Conservation (phyloP, 1,140 invertebrate genomes). For the Palaemon carinicauda region DNA sequence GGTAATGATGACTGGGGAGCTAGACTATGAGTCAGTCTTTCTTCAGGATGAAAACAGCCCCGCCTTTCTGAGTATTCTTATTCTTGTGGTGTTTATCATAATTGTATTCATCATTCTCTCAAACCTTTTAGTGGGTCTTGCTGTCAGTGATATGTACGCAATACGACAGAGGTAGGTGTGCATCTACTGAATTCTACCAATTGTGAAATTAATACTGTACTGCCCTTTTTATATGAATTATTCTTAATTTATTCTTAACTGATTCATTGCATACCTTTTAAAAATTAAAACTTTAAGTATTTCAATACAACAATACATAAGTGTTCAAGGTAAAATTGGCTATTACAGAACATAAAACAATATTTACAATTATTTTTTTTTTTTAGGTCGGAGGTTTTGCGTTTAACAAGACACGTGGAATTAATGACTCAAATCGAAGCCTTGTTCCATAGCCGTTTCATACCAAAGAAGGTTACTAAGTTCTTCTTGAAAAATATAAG, state of each 20-base stretch:
- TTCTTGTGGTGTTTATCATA: slow-evolving; percentile 80
- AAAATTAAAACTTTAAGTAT: too few relatives aligned
- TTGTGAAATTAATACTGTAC: too few relatives aligned
- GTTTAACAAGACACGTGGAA: slow-evolving; percentile 51
- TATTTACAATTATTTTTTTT: neutral
- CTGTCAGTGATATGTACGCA: slow-evolving; percentile 82
- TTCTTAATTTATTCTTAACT: too few relatives aligned
- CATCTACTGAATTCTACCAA: neutral
- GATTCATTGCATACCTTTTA: too few relatives aligned
- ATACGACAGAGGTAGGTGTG: slow-evolving; percentile 72
- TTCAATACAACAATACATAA: too few relatives aligned
- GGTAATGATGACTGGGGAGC: slow-evolving; percentile 88
- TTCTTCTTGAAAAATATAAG: slow-evolving; percentile 34
- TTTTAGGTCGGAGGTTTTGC: slow-evolving; percentile 53
- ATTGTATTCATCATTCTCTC: slow-evolving; percentile 84
- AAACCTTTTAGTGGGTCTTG: slow-evolving; percentile 83
- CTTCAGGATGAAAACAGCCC: slow-evolving; percentile 70
- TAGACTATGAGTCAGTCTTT: slow-evolving; percentile 86
- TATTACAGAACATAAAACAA: neutral
- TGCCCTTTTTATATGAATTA: too few relatives aligned
- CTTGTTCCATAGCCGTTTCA: slow-evolving; percentile 33
- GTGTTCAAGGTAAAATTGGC: neutral
- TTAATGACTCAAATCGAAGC: slow-evolving; percentile 54
- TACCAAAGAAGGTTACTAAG: slow-evolving; percentile 26
- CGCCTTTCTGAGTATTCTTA: slow-evolving; percentile 72